Evolutionary conservation across 2,113 vertebrate species (phyloP).

Genomic region (Zosterops lateralis): DNA sequence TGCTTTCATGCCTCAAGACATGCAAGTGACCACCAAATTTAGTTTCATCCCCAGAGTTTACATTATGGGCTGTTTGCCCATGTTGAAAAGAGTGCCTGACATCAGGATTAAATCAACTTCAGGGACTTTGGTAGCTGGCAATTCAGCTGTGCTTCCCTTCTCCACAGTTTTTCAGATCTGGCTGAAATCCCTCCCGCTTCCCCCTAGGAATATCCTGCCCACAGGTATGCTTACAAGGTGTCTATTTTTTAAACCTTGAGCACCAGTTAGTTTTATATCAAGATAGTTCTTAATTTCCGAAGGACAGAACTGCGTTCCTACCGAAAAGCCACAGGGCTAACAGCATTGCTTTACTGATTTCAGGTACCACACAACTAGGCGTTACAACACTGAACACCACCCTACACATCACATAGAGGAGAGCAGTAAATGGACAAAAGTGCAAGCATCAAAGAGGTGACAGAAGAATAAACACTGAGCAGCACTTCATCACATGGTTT

Average conservation of each 20-base stretch:
- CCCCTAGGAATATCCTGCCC: background rate
- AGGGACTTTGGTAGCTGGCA: background rate
- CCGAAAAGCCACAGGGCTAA: background rate
- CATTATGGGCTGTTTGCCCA: slow-evolving; percentile 58
- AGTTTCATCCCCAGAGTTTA: slow-evolving; percentile 44
- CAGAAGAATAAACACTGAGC: background rate
- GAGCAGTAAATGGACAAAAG: background rate
- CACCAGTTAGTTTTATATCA: background rate
- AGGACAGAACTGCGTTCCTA: background rate
- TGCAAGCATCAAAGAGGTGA: background rate
- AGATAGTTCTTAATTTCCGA: background rate
- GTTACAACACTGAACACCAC: background rate
- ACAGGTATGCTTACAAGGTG: background rate
- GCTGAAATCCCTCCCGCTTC: background rate
- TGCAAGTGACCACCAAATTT: slow-evolving; percentile 41
- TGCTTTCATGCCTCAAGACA: slow-evolving; percentile 38
- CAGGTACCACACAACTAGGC: background rate
- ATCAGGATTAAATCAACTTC: slow-evolving; percentile 43
- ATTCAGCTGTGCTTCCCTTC: background rate
- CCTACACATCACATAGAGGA: background rate
- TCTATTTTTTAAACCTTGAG: background rate
- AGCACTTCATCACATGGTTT: background rate
- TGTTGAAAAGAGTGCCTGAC: background rate
- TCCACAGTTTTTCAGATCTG: background rate
- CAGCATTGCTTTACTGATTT: background rate